These are phyloP conservation scores for Drosophila auraria DNA, from an alignment of 1,140 invertebrate genomes.

Conservation along the genomic window DNA sequence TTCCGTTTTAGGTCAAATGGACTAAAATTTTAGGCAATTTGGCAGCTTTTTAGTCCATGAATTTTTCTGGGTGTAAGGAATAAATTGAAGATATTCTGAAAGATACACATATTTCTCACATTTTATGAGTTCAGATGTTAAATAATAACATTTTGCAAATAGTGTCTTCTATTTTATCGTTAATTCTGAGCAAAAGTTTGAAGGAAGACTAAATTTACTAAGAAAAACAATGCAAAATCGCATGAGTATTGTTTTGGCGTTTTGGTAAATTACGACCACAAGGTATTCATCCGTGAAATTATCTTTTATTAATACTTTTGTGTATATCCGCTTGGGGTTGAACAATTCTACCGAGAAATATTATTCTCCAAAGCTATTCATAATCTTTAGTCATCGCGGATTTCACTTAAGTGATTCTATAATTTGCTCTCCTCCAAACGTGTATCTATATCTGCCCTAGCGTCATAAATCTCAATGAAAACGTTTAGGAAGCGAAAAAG, in stretches of 20 bases:
- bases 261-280: slow-evolving; percentile 5
- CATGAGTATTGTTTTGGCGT: not conserved
- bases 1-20: too few species aligned
- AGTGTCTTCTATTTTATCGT: not conserved
- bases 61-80: too few species aligned
- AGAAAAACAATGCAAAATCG: not conserved
- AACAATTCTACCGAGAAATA: slow-evolving; percentile 32
- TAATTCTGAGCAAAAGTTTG: not conserved
- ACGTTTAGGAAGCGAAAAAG: slow-evolving; percentile 54
- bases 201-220: not conserved
- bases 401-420: slow-evolving; percentile 64
- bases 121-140: slow-evolving; percentile 1
- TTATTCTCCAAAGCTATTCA: slow-evolving; percentile 56
- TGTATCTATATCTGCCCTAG: slow-evolving; percentile 35
- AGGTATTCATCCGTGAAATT: slow-evolving; percentile 14
- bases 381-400: slow-evolving; percentile 48
- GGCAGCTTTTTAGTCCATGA: too few species aligned
- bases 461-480: slow-evolving; percentile 52
- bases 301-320: slow-evolving; percentile 4
- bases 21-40: too few species aligned
- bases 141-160: not conserved
- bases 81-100: not conserved
- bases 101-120: not conserved
- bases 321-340: slow-evolving; percentile 12
- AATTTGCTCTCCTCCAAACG: slow-evolving; percentile 41